Conservation (phyloP, 2,113 vertebrate genomes). For the Rousettus leschenaultii region DNA sequence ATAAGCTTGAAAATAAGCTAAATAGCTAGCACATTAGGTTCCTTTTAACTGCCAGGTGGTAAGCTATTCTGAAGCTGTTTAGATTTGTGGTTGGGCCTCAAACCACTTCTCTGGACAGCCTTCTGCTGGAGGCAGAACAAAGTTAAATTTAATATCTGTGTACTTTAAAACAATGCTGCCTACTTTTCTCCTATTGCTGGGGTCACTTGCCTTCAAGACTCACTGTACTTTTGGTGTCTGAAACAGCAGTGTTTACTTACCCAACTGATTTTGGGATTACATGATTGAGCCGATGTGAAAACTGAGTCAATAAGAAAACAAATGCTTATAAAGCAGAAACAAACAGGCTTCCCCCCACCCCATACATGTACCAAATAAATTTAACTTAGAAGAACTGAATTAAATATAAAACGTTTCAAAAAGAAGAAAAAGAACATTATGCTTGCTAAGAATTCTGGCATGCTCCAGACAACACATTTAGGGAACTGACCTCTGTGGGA, state of each 20-base stretch:
- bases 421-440: slow-evolving; percentile 56
- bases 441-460: slow-evolving; percentile 51
- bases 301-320: slow-evolving; percentile 46
- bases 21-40: slow-evolving; percentile 2
- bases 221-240: neutral
- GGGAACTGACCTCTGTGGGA: neutral
- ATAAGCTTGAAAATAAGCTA: neutral
- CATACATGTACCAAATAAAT: slow-evolving; percentile 28
- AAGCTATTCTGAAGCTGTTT: slow-evolving; percentile 57
- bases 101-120: slow-evolving; percentile 55
- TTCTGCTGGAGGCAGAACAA: slow-evolving; percentile 43
- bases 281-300: slow-evolving; percentile 16
- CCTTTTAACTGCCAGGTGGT: slow-evolving; percentile 54
- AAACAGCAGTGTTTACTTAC: slow-evolving; percentile 28
- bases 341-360: neutral
- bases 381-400: slow-evolving; percentile 51
- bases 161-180: slow-evolving; percentile 39
- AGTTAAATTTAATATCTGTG: slow-evolving; percentile 58
- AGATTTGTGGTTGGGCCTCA: slow-evolving; percentile 61
- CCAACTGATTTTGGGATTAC: slow-evolving; percentile 9
- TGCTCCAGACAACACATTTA: neutral
- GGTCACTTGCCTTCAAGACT: slow-evolving; percentile 11
- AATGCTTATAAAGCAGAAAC: slow-evolving; percentile 42
- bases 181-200: slow-evolving; percentile 15
- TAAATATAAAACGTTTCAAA: slow-evolving; percentile 64